Evolutionary conservation across 2,113 vertebrate species (phyloP).

Genomic region (Naja naja): DNA sequence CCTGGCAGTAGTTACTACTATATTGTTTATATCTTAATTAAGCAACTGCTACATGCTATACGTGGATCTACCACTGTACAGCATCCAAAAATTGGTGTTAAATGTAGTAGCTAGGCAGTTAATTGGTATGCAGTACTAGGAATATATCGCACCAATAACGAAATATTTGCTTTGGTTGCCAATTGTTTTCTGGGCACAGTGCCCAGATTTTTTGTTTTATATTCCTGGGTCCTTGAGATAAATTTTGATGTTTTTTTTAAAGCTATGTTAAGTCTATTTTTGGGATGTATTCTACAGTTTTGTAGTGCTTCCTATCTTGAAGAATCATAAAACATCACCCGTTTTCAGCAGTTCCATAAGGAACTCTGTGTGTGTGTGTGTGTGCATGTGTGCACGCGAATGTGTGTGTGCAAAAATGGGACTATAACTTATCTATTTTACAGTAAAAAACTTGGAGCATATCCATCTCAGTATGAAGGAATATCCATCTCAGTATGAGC

Average conservation of each 20-base stretch:
- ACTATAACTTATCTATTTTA: background rate
- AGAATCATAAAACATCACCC: background rate
- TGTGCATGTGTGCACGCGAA: too few relatives aligned
- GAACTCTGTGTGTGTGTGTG: background rate
- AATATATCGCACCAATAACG: background rate
- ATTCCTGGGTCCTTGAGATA: background rate
- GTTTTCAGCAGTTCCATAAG: background rate
- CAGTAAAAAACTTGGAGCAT: background rate
- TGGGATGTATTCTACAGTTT: background rate
- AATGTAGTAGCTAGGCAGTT: background rate
- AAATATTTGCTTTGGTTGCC: background rate
- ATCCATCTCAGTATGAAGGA: background rate
- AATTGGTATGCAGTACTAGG: background rate
- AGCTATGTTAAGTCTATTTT: background rate
- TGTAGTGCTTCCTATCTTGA: background rate
- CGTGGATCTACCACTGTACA: background rate
- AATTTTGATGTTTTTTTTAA: background rate
- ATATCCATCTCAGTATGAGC: background rate
- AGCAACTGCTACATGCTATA: background rate
- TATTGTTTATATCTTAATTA: background rate
- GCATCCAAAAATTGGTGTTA: background rate
- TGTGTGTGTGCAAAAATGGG: background rate
- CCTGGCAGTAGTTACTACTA: background rate
- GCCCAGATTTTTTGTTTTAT: background rate
- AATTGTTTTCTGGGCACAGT: background rate